Evolutionary conservation across 2,797 vertebrate genomes (phyloP).

Genomic region (Squalus acanthias): DNA sequence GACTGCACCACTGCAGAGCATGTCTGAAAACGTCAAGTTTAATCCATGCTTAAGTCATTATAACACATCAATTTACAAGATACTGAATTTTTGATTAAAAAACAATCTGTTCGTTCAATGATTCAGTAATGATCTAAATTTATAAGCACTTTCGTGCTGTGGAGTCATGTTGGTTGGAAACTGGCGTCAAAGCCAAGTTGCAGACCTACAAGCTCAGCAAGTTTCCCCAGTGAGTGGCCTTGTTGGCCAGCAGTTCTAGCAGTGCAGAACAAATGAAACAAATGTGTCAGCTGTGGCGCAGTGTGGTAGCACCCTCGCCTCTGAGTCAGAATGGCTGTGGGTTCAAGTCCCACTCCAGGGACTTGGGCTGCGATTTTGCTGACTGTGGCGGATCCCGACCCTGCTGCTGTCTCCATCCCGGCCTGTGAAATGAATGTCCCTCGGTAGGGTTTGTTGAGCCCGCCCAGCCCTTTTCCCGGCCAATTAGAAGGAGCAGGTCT

Average conservation of each 20-base stretch:
- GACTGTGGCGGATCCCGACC: too few relatives aligned
- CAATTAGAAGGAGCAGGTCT: too few relatives aligned
- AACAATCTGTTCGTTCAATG: not conserved
- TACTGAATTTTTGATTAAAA: not conserved
- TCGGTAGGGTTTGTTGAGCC: too few relatives aligned
- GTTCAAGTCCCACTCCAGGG: too few relatives aligned
- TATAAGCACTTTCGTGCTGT: not conserved
- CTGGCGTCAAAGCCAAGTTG: not conserved
- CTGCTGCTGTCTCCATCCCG: too few relatives aligned
- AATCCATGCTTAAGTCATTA: conserved; percentile 43
- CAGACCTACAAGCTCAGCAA: not conserved
- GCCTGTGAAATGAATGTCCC: too few relatives aligned
- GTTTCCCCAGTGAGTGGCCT: not conserved
- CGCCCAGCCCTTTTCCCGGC: too few relatives aligned
- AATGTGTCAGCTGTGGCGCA: too few relatives aligned
- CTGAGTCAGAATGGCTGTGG: too few relatives aligned
- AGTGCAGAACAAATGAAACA: not conserved
- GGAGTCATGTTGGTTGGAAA: not conserved
- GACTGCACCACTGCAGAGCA: not conserved
- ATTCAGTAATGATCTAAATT: not conserved
- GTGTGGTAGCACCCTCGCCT: too few relatives aligned
- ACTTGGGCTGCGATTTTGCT: too few relatives aligned
- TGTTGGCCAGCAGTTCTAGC: not conserved
- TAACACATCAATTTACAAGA: conserved; percentile 40
- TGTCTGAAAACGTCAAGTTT: conserved; percentile 43